These are phyloP conservation scores for Murina feae DNA, from an alignment of 2,113 vertebrate genomes.

Conservation along the genomic window DNA sequence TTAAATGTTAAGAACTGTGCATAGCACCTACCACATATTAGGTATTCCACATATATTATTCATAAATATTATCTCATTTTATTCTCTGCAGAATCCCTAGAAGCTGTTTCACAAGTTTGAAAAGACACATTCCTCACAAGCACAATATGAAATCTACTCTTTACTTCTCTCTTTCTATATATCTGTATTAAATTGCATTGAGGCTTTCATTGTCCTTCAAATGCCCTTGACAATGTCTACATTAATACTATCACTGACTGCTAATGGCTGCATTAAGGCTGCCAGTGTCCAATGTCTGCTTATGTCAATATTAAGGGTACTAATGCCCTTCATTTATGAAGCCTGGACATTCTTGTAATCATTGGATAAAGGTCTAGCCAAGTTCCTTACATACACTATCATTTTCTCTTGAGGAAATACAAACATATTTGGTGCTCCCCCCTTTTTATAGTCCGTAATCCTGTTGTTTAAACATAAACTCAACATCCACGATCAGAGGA, in stretches of 20 bases:
- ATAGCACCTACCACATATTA: not conserved
- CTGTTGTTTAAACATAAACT: not conserved
- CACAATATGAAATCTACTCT: not conserved
- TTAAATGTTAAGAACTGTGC: not conserved
- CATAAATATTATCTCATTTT: not conserved
- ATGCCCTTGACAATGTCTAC: not conserved
- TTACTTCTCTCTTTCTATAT: not conserved
- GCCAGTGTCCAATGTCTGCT: not conserved
- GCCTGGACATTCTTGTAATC: not conserved
- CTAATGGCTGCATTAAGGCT: not conserved
- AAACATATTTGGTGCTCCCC: not conserved
- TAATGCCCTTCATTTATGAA: not conserved
- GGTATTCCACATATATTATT: not conserved
- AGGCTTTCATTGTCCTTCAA: not conserved
- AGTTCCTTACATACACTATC: not conserved
- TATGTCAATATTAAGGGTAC: not conserved
- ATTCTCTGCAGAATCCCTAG: not conserved
- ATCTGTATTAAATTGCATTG: not conserved
- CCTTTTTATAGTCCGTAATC: not conserved
- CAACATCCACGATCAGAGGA: not conserved
- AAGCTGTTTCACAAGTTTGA: not conserved
- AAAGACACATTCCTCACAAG: not conserved
- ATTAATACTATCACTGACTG: not conserved
- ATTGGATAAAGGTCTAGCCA: not conserved
- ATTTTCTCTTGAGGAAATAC: not conserved